Conservation (phyloP, 92 coral and sea anemone genomes). For the Diadumene lineata region DNA sequence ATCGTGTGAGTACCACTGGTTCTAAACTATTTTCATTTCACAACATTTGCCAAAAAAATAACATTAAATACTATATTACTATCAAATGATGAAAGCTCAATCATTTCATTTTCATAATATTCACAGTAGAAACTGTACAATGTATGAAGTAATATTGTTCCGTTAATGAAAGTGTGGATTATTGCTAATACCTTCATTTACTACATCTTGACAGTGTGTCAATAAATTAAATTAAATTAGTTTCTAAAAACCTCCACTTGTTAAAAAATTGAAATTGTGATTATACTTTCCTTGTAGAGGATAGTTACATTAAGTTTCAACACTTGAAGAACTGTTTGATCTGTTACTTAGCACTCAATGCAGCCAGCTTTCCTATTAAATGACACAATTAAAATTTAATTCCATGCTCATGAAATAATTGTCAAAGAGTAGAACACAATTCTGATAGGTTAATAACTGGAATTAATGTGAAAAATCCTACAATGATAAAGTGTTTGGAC, state of each 20-base stretch:
- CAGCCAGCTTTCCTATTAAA: slow-evolving; percentile 1
- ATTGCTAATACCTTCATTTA: background rate
- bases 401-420: background rate
- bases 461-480: background rate
- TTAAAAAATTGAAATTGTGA: background rate
- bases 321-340: background rate
- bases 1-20: too few species aligned
- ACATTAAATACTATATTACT: too few species aligned
- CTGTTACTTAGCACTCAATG: slow-evolving; percentile 4
- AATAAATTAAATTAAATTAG: background rate
- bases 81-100: too few species aligned
- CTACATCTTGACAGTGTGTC: background rate
- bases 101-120: too few species aligned
- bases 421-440: background rate
- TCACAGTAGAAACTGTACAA: too few species aligned
- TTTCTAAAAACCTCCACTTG: background rate
- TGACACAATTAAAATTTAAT: slow-evolving; percentile 11
- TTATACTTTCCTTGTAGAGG: slow-evolving; percentile 7
- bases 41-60: too few species aligned
- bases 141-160: too few species aligned
- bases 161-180: background rate
- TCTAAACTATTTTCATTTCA: too few species aligned
- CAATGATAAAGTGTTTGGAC: background rate
- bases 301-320: background rate
- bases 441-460: slow-evolving; percentile 1